phyloP scores from a whole-genome alignment of 2,888 invertebrate genomes.

The Carabus problematicus region DNA sequence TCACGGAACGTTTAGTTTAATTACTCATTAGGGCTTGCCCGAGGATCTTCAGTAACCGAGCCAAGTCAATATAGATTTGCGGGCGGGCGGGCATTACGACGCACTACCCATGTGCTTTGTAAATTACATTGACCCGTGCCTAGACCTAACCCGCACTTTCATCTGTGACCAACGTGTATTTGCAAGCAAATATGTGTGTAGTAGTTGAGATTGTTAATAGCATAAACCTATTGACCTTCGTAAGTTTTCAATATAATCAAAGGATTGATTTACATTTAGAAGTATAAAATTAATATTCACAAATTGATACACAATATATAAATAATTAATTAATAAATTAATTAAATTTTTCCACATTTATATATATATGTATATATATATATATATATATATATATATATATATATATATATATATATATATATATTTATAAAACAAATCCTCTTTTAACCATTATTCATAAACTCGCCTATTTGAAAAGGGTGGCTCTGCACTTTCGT shows the following conservation, averaged over 20 bases:
- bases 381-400: constrained; percentile 2
- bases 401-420: constrained; percentile 4
- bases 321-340: too few species aligned
- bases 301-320: too few species aligned
- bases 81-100: background rate
- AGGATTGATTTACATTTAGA: background rate
- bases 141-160: background rate
- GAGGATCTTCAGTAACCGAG: background rate
- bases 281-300: too few species aligned
- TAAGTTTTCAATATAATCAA: constrained; percentile 3
- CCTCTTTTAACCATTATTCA: too few species aligned
- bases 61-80: constrained; percentile 14
- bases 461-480: background rate
- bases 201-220: background rate
- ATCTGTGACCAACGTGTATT: background rate
- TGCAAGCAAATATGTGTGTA: constrained; percentile 7
- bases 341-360: too few species aligned
- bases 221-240: background rate
- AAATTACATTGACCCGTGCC: constrained; percentile 4
- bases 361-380: background rate
- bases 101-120: background rate
- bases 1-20: constrained; percentile 11
- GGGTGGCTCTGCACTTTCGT: background rate
- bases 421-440: background rate
- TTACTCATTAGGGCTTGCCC: constrained; percentile 6